Evolutionary conservation across 2,888 invertebrate species (phyloP).

Genomic region (Trichogramma evanescens): DNA sequence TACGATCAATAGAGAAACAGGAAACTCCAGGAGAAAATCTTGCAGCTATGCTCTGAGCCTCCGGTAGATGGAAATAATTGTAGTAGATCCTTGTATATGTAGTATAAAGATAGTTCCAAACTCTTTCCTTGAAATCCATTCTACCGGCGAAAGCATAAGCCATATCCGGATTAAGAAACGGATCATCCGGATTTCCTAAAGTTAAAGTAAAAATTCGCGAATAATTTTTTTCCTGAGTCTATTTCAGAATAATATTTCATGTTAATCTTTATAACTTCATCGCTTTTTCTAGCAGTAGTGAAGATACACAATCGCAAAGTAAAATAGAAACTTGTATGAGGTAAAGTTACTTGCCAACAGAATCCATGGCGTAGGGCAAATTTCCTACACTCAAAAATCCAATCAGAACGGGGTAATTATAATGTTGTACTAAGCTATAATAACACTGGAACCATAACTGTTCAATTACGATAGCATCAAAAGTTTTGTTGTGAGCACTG

Average conservation of each 20-base stretch:
- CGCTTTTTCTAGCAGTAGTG: no score
- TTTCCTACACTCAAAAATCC: conserved; percentile 42
- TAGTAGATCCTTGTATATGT: conserved; percentile 38
- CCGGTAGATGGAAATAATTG: conserved; percentile 34
- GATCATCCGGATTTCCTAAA: conserved; percentile 40
- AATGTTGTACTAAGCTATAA: conserved; percentile 37
- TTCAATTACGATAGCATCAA: conserved; percentile 40
- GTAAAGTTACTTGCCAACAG: conserved; percentile 32
- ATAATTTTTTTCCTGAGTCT: neutral
- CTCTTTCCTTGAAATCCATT: conserved; percentile 34
- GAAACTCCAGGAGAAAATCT: conserved; percentile 31
- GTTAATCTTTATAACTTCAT: no score
- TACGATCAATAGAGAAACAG: conserved; percentile 33
- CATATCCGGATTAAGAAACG: conserved; percentile 40
- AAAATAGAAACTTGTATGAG: neutral
- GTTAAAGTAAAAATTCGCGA: conserved; percentile 1
- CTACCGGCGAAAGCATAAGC: conserved; percentile 35
- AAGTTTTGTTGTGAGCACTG: conserved; percentile 32
- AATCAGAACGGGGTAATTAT: conserved; percentile 37
- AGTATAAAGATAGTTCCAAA: conserved; percentile 36
- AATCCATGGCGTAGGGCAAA: conserved; percentile 41
- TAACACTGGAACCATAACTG: conserved; percentile 42
- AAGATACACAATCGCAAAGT: neutral
- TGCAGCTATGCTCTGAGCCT: conserved; percentile 33
- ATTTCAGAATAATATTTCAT: neutral